phyloP scores from a whole-genome alignment of 2,797 vertebrate genomes.

The Dendrocincla fuliginosa region DNA sequence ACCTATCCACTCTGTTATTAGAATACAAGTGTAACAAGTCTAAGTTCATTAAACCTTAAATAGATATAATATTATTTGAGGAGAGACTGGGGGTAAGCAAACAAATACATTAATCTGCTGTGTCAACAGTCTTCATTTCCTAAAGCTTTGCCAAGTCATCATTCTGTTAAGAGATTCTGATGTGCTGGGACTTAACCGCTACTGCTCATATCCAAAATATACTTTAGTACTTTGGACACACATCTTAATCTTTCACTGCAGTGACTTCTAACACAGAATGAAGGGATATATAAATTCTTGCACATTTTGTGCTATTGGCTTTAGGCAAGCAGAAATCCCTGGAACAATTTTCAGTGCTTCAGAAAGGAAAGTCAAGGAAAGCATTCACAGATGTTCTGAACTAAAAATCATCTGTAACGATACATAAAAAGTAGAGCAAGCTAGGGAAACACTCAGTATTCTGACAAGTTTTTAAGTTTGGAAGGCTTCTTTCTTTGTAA shows the following conservation, averaged over 20 bases:
- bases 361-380: background rate
- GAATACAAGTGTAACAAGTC: background rate
- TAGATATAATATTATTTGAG: background rate
- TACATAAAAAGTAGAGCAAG: background rate
- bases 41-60: conserved; percentile 4
- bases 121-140: conserved; percentile 9
- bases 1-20: background rate
- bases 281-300: background rate
- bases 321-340: background rate
- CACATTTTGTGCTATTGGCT: background rate
- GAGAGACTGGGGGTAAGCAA: background rate
- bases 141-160: conserved; percentile 6
- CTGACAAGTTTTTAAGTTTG: background rate
- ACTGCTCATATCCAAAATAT: background rate
- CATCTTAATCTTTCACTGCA: conserved; percentile 9
- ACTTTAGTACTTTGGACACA: background rate
- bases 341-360: background rate
- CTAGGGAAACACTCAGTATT: background rate
- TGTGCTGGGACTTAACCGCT: background rate
- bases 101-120: conserved; percentile 12
- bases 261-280: background rate
- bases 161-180: background rate
- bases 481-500: background rate
- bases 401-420: background rate
- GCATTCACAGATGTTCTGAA: background rate